Evolutionary conservation across 1,140 invertebrate species (phyloP).

Genomic region (Drosophila jambulina): DNA sequence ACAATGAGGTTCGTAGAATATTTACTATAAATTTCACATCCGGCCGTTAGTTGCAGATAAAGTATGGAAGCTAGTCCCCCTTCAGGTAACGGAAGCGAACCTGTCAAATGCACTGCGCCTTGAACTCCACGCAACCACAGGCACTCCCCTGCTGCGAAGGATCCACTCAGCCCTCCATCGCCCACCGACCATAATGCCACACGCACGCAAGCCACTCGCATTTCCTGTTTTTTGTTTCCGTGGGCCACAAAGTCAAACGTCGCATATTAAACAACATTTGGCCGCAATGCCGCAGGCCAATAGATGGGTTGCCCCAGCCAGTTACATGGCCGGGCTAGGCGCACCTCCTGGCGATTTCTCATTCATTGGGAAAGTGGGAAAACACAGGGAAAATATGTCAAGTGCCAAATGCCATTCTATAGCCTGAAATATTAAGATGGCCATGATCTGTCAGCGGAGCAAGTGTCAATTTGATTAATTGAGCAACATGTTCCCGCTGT

Average conservation of each 20-base stretch:
- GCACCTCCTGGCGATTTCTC: conserved; percentile 21
- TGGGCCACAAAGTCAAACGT: conserved; percentile 55
- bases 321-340: not conserved
- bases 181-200: conserved; percentile 29
- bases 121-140: conserved; percentile 2
- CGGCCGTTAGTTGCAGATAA: not conserved
- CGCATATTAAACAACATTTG: conserved; percentile 63
- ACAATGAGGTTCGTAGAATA: not conserved
- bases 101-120: conserved; percentile 29
- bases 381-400: conserved; percentile 30
- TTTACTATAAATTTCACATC: not conserved
- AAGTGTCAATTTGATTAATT: conserved; percentile 67
- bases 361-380: conserved; percentile 23
- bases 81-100: conserved; percentile 9
- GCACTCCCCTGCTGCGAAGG: not conserved
- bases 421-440: conserved; percentile 38
- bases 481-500: conserved; percentile 30
- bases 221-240: conserved; percentile 51
- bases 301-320: conserved; percentile 4
- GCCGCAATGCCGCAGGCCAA: conserved; percentile 5
- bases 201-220: conserved; percentile 29
- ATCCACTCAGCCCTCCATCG: not conserved
- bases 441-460: conserved; percentile 37
- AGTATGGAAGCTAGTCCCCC: not conserved
- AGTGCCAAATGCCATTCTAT: conserved; percentile 31